These are phyloP conservation scores for Myotis pilosus DNA, from an alignment of 2,797 vertebrate species.

Conservation along the genomic window DNA sequence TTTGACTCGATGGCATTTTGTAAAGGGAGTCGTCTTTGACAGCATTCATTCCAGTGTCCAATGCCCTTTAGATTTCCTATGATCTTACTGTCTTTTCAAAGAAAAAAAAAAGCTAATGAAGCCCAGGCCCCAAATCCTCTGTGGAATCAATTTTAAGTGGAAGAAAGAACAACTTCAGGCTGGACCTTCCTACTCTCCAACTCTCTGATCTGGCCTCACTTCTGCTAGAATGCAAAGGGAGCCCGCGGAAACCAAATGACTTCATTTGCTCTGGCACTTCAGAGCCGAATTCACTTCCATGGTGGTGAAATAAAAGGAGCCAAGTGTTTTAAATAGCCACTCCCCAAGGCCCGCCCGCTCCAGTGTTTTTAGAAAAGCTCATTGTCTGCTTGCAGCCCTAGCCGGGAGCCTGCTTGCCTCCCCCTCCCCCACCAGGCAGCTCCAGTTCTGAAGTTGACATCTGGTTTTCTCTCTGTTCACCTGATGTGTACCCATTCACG, in stretches of 20 bases:
- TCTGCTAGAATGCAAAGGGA: conserved; percentile 82
- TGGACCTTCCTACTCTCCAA: conserved; percentile 37
- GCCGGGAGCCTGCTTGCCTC: conserved; percentile 82
- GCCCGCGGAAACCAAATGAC: conserved; percentile 84
- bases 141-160: conserved; percentile 60
- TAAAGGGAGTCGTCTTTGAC: conserved; percentile 58
- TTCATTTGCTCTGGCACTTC: conserved; percentile 87
- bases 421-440: conserved; percentile 87
- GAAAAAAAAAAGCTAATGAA: background rate
- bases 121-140: conserved; percentile 61
- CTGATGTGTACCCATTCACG: conserved; percentile 79
- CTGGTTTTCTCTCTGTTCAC: conserved; percentile 95
- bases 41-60: conserved; percentile 14
- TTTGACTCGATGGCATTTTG: conserved; percentile 60
- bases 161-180: conserved; percentile 57
- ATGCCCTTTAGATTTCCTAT: conserved; percentile 1
- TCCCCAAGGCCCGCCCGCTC: conserved; percentile 87
- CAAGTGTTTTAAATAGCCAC: conserved; percentile 92
- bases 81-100: conserved; percentile 39
- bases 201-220: conserved; percentile 27
- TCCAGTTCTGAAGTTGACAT: conserved; percentile 92
- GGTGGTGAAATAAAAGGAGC: conserved; percentile 91
- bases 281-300: conserved; percentile 87
- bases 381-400: conserved; percentile 87
- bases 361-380: conserved; percentile 88